phyloP scores from a whole-genome alignment of 1,140 invertebrate species.

The Lepidurus couesii region DNA sequence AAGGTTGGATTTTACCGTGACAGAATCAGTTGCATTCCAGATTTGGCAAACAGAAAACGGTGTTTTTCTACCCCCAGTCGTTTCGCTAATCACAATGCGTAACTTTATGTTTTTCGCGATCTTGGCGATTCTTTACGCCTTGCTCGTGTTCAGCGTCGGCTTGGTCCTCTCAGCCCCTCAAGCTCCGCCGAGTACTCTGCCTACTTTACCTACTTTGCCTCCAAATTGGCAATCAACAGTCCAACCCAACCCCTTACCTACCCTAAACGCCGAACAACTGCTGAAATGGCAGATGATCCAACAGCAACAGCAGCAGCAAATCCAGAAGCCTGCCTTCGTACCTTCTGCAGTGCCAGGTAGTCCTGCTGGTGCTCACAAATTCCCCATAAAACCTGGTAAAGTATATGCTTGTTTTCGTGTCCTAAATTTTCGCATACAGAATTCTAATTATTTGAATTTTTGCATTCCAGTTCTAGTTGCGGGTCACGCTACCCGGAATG shows the following conservation, averaged over 20 bases:
- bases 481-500: neutral
- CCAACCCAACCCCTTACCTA: neutral
- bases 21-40: neutral
- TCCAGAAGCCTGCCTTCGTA: neutral
- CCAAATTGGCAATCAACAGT: neutral
- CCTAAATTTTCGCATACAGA: neutral
- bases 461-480: neutral
- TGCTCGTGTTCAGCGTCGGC: neutral
- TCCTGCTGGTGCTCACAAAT: neutral
- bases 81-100: neutral
- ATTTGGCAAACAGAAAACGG: neutral
- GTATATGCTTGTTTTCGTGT: neutral
- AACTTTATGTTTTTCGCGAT: neutral
- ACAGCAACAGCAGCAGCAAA: neutral
- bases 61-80: neutral
- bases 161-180: neutral
- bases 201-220: neutral
- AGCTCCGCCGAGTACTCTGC: neutral
- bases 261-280: neutral
- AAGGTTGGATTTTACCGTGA: neutral
- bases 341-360: neutral
- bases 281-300: slow-evolving; percentile 15
- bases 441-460: neutral
- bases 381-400: neutral
- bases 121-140: neutral